Evolutionary conservation across 2,113 vertebrate genomes (phyloP).

Genomic region (Addax nasomaculatus): DNA sequence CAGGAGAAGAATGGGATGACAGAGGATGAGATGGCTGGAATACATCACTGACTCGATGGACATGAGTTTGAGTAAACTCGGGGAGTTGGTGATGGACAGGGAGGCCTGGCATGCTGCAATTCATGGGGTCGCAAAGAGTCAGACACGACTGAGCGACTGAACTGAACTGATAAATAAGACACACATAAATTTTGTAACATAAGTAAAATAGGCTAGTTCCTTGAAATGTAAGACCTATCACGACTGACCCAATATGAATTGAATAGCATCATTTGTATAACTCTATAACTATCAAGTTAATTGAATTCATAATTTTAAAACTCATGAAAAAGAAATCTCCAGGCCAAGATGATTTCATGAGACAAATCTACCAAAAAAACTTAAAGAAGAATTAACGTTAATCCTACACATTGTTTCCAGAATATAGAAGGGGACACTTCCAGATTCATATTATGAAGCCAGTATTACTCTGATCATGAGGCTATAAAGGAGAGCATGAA

Average conservation of each 20-base stretch:
- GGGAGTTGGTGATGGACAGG: too few relatives aligned
- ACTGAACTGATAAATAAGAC: not conserved
- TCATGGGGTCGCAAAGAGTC: rapidly evolving
- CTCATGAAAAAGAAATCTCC: not conserved
- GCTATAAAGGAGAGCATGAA: not conserved
- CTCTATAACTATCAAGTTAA: not conserved
- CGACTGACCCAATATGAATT: not conserved
- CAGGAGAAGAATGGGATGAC: too few relatives aligned
- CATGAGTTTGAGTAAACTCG: rapidly evolving
- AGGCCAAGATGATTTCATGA: not conserved
- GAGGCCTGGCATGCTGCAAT: too few relatives aligned
- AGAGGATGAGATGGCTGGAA: too few relatives aligned
- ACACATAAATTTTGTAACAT: not conserved
- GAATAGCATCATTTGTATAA: not conserved
- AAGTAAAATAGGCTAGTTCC: not conserved
- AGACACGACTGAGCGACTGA: rapidly evolving
- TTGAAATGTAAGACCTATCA: not conserved
- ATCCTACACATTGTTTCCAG: not conserved
- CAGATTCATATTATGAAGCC: not conserved
- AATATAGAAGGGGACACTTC: not conserved
- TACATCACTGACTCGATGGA: too few relatives aligned
- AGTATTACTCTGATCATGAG: not conserved
- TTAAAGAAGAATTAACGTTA: not conserved
- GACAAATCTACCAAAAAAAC: not conserved
- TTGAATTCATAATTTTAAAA: not conserved